Conservation (phyloP, 2,797 vertebrate species). For the Sciurus vulgaris region DNA sequence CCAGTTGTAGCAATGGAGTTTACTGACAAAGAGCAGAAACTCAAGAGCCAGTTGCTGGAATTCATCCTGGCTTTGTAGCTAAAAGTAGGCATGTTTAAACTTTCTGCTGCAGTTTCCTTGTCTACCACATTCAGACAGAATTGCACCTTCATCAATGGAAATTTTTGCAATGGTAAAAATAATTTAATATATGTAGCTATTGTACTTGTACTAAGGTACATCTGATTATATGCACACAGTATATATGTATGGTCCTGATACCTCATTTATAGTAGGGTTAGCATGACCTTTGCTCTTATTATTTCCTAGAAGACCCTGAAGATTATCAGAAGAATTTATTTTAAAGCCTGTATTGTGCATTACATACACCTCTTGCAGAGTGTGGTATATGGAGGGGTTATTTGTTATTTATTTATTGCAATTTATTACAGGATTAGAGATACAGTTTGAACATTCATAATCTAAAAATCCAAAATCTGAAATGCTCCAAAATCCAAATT, state of each 20-base stretch:
- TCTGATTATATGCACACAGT: neutral
- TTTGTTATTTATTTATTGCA: neutral
- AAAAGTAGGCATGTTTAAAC: neutral
- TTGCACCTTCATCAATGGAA: neutral
- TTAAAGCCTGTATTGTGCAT: neutral
- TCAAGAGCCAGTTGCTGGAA: neutral
- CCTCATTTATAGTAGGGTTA: neutral
- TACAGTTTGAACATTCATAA: neutral
- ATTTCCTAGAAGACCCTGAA: neutral
- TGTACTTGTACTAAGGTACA: neutral
- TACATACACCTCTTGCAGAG: neutral
- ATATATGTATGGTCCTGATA: neutral
- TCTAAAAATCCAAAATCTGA: neutral
- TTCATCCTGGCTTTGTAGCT: neutral
- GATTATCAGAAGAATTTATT: neutral
- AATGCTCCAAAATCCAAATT: neutral
- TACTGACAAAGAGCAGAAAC: neutral
- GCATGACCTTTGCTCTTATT: neutral
- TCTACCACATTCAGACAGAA: neutral
- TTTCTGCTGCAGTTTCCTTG: neutral
- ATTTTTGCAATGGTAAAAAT: neutral
- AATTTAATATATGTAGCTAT: neutral
- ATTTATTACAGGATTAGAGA: neutral
- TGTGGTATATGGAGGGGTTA: neutral
- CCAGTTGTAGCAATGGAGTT: fast-evolving